Evolutionary conservation across 1,140 invertebrate species (phyloP).

Genomic region (Drosophila elegans): DNA sequence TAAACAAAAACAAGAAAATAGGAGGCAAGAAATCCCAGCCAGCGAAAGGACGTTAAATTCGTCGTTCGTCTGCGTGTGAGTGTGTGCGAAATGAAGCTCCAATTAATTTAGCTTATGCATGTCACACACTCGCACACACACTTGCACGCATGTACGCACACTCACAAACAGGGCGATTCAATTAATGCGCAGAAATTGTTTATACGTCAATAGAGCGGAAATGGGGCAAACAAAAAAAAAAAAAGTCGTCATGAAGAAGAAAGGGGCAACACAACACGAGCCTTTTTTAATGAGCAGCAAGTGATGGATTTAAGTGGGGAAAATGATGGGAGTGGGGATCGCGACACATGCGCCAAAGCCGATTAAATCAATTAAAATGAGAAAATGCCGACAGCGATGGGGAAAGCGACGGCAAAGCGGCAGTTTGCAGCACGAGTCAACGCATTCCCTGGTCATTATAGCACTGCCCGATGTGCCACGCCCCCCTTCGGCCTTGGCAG

Average conservation of each 20-base stretch:
- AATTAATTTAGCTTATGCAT: conserved; percentile 82
- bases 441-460: conserved; percentile 67
- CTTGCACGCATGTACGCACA: conserved; percentile 33
- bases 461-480: conserved; percentile 8
- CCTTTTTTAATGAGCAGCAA: conserved; percentile 67
- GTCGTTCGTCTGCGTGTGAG: conserved; percentile 14
- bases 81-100: conserved; percentile 66
- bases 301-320: conserved; percentile 8
- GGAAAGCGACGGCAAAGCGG: conserved; percentile 56
- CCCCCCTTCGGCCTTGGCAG: background rate
- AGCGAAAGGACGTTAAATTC: conserved; percentile 56
- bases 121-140: conserved; percentile 54
- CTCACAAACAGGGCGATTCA: conserved; percentile 60
- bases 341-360: conserved; percentile 68
- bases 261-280: conserved; percentile 43
- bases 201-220: conserved; percentile 79
- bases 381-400: conserved; percentile 58
- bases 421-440: conserved; percentile 49
- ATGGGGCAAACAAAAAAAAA: conserved; percentile 45
- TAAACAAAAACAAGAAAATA: conserved; percentile 63
- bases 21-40: conserved; percentile 52
- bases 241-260: conserved; percentile 1
- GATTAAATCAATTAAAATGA: conserved; percentile 81
- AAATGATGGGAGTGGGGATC: conserved; percentile 12
- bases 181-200: conserved; percentile 83